These are phyloP conservation scores for Teleogryllus occipitalis DNA, from an alignment of 1,140 invertebrate species.

Conservation along the genomic window DNA sequence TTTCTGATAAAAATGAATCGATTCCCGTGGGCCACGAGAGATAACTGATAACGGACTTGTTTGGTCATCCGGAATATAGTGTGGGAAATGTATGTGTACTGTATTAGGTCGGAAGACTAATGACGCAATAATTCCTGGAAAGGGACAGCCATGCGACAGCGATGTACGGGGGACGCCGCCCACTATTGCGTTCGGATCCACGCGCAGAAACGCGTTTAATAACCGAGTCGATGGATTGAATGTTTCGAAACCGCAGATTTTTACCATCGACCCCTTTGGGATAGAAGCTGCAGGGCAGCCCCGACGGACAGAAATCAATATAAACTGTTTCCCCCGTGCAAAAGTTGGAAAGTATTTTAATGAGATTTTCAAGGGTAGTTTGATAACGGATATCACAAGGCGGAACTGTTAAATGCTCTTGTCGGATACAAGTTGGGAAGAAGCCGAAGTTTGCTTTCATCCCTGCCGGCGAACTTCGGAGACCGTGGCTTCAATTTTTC, in stretches of 20 bases:
- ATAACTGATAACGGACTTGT: background rate
- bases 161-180: no score
- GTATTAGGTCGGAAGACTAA: no score
- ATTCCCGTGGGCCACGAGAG: background rate
- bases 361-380: slow-evolving; percentile 4
- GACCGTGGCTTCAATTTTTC: background rate
- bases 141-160: no score
- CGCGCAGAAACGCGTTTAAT: no score
- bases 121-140: no score
- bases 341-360: slow-evolving; percentile 1
- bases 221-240: no score
- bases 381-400: background rate
- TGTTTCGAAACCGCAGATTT: no score
- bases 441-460: background rate
- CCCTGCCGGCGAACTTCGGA: background rate
- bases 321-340: background rate
- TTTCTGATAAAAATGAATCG: background rate
- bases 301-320: background rate
- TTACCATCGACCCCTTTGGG: no score
- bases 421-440: background rate
- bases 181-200: no score
- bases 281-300: no score
- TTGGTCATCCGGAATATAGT: no score
- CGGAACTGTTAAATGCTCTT: slow-evolving; percentile 1
- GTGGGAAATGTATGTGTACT: no score